phyloP scores from a whole-genome alignment of 2,888 invertebrate genomes.

The Cetonia aurata region DNA sequence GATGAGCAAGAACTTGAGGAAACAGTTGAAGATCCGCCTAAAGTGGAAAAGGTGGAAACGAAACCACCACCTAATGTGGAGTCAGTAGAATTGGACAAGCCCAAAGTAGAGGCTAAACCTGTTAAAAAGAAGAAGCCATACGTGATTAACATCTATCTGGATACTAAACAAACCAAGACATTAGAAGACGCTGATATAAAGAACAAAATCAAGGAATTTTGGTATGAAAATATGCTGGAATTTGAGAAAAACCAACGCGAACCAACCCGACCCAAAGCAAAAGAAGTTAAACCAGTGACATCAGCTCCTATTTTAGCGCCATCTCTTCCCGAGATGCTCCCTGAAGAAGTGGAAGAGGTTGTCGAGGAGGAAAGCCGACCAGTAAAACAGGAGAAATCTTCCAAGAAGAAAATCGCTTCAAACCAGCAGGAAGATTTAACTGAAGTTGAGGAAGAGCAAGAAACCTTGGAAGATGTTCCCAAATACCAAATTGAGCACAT shows the following conservation, averaged over 20 bases:
- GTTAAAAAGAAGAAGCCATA: constrained; percentile 3
- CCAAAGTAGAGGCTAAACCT: neutral
- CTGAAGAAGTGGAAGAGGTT: neutral
- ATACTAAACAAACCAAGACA: constrained; percentile 35
- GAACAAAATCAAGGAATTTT: constrained; percentile 28
- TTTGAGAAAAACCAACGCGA: neutral
- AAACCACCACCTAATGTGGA: neutral
- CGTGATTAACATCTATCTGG: constrained; percentile 38
- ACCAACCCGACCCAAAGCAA: no score
- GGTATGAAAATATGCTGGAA: constrained; percentile 12
- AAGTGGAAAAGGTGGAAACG: neutral
- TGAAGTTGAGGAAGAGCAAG: neutral
- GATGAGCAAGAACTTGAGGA: neutral
- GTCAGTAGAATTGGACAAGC: neutral
- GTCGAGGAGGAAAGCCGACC: neutral
- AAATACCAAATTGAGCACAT: constrained; percentile 6
- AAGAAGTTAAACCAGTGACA: no score
- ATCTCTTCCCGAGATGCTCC: neutral
- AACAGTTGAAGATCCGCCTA: neutral
- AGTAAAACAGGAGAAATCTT: neutral
- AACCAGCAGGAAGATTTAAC: neutral
- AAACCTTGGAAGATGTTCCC: neutral
- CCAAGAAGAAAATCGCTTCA: neutral
- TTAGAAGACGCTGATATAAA: constrained; percentile 15
- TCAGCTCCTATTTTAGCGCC: no score